Conservation (phyloP, 2,113 vertebrate genomes). For the Gadus chalcogrammus region DNA sequence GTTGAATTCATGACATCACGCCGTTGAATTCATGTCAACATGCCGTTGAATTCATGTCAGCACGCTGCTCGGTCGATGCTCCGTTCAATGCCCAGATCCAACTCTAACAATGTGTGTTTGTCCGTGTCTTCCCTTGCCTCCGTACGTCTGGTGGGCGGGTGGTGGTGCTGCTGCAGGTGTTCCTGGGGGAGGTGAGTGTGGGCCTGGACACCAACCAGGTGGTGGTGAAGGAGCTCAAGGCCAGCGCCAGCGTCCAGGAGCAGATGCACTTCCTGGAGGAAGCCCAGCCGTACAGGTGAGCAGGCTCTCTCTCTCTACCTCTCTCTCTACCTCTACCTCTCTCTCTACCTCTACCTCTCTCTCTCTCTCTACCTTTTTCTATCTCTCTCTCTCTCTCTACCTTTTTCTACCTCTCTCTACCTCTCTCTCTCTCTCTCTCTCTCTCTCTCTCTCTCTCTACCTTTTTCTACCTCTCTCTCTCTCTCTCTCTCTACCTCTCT, state of each 20-base stretch:
- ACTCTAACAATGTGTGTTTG: not conserved
- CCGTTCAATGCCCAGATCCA: no score
- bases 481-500: no score
- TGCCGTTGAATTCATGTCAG: no score
- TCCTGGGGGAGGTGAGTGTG: slow-evolving; percentile 88
- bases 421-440: slow-evolving; percentile 42
- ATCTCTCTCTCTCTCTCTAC: no score
- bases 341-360: no score
- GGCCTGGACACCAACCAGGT: slow-evolving; percentile 84
- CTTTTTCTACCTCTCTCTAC: no score
- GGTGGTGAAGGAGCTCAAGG: slow-evolving; percentile 92
- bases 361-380: no score
- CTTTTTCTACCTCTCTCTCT: not conserved
- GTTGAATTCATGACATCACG: no score
- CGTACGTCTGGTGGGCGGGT: not conserved
- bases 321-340: no score
- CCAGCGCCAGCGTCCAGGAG: slow-evolving; percentile 83
- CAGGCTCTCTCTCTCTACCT: slow-evolving; percentile 53
- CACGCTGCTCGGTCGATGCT: no score
- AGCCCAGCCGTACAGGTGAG: slow-evolving; percentile 85
- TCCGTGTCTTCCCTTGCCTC: slow-evolving; percentile 20
- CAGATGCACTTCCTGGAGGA: slow-evolving; percentile 95
- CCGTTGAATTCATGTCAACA: no score
- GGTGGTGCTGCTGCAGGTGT: slow-evolving; percentile 71
- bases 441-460: slow-evolving; percentile 20